Evolutionary conservation across 2,113 vertebrate genomes (phyloP), one percentile per base, ranked within the genome.

Genomic region (Hiodon tergisus): DNA sequence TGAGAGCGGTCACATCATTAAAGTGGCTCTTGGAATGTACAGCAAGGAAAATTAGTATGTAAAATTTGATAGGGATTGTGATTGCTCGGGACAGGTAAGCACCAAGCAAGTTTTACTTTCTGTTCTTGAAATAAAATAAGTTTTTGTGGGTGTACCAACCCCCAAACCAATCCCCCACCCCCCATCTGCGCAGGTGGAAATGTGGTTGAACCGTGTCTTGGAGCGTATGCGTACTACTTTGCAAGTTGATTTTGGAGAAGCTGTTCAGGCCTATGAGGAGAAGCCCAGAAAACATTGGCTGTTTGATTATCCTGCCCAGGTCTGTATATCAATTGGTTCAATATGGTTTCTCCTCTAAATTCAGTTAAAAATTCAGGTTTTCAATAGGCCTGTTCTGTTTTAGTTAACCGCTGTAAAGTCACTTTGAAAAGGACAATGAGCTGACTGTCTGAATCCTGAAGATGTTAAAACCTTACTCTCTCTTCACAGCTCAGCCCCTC

Each of bases 21-120:
- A 94, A 77, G 86, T 59, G 2, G 91, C 87, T 4, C 80, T 96
- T 67, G 97, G 97, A 76, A 98, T 98, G 97, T 97, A 92, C 86
- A 98, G 96, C 72, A 96, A 91, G 81, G 97, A 99, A 79, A 94
- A 93, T 0, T 96, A 99, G 58, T 98, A 95, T 0, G 96, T 98
- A 47, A 72, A 82, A 58, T 99, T 98, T 84, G 94, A 85, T 4
- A 83, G 92, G 17, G 67, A 90, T 66, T 99, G 96, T 76, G 92
- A 98, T 87, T 99, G 97, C 88, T 90, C 83, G 0, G 96, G 96
- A 14, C 95, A 95, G 96, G 97, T 99, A 86, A 59, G 46, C 4
- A 58, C 48, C 48, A 58, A 13, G 17, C 13, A 2, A 9, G 14
- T 54, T 16, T 60, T 52, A 14, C 60, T 58, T 48, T 58, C n/a